A percentile compares a stretch with the other conserved stretches of the same genome.
Conservation (phyloP, 2,888 invertebrate species). For the Conistra vaccinii region DNA sequence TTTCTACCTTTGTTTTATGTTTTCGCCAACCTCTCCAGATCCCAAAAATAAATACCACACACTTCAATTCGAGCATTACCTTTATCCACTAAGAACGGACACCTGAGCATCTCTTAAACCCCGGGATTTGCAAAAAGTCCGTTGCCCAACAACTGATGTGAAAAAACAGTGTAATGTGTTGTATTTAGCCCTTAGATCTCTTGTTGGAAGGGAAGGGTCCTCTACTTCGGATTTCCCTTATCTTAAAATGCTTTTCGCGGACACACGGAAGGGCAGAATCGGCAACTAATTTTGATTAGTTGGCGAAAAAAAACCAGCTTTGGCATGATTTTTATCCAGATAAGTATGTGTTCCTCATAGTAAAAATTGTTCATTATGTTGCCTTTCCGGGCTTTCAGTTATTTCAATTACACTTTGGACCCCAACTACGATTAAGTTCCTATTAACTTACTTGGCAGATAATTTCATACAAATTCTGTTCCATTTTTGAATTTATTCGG, state of each 20-base stretch:
- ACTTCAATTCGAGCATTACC: conserved; percentile 12
- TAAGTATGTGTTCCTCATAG: neutral
- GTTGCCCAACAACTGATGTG: conserved; percentile 40
- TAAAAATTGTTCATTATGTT: neutral
- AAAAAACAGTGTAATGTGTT: conserved; percentile 64
- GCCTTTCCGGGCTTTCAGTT: neutral
- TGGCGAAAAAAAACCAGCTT: too few species aligned
- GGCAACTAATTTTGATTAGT: conserved; percentile 3
- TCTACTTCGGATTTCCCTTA: conserved; percentile 40
- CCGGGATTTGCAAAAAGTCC: conserved; percentile 34
- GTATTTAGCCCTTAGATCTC: conserved; percentile 64
- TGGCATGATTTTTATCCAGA: neutral
- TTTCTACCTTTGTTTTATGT: neutral
- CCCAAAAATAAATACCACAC: conserved; percentile 17
- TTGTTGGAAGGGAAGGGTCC: conserved; percentile 51
- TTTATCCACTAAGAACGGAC: conserved; percentile 19
- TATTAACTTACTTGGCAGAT: too few species aligned
- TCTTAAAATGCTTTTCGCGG: conserved; percentile 49
- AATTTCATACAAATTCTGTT: too few species aligned
- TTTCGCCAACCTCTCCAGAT: conserved; percentile 5
- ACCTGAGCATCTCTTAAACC: conserved; percentile 54
- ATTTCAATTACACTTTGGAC: neutral
- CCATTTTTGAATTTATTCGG: too few species aligned
- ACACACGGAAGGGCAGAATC: conserved; percentile 51
- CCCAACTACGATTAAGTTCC: too few species aligned